A percentile compares a stretch with the other conserved stretches of the same genome.
These are phyloP conservation scores for Anthonomus grandis DNA, from an alignment of 1,140 invertebrate species.

Conservation along the genomic window DNA sequence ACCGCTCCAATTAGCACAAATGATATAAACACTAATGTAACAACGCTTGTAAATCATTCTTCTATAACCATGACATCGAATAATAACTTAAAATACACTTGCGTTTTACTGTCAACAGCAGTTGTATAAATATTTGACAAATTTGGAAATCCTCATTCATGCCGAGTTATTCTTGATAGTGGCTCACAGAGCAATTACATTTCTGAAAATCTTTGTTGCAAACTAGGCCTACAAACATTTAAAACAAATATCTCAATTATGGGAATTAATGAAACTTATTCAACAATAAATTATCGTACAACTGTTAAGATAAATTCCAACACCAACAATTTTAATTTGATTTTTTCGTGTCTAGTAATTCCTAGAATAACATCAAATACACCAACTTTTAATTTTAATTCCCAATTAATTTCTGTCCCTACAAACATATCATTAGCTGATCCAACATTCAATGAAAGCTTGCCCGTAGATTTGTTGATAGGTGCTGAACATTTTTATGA, in stretches of 20 bases:
- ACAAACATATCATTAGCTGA: conserved; percentile 39
- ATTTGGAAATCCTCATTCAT: conserved; percentile 2
- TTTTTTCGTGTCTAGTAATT: conserved; percentile 17
- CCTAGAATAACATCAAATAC: conserved; percentile 25
- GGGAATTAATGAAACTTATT: conserved; percentile 1
- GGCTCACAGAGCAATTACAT: conserved; percentile 13
- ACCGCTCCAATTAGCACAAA: too few species aligned
- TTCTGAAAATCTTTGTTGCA: conserved; percentile 7
- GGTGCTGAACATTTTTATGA: conserved; percentile 35
- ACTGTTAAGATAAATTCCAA: conserved; percentile 4
- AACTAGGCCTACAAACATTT: conserved; percentile 1
- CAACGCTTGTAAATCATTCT: too few species aligned
- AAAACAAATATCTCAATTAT: too few species aligned
- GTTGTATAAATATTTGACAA: conserved; percentile 5
- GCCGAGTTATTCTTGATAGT: conserved; percentile 10
- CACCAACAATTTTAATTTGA: conserved; percentile 15
- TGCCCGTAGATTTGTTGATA: conserved; percentile 34
- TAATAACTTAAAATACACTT: too few species aligned
- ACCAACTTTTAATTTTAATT: conserved; percentile 15
- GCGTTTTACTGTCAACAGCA: conserved; percentile 14
- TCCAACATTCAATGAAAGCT: conserved; percentile 35
- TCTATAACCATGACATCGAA: too few species aligned
- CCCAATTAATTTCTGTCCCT: conserved; percentile 25
- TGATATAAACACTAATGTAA: too few species aligned
- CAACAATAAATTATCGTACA: conserved; percentile 5